Percentiles rank a stretch among this genome's conserved stretches.
Conservation (phyloP, 2,797 vertebrate species). For the Zenarchopterus dispar region DNA sequence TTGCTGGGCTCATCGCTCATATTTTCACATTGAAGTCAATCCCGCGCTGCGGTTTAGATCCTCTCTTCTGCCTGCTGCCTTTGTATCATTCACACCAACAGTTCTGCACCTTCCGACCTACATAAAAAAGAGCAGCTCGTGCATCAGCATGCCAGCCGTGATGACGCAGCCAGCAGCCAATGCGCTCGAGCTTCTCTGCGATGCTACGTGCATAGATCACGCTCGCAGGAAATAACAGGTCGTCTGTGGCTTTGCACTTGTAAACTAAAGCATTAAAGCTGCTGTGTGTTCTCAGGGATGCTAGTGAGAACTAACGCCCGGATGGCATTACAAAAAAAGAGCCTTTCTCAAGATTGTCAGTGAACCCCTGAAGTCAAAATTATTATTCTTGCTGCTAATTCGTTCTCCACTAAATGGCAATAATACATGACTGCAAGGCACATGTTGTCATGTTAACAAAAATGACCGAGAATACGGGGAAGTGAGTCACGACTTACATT, state of each 20-base stretch:
- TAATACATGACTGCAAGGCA: conserved; percentile 9
- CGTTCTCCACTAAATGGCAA: not conserved
- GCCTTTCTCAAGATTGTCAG: conserved; percentile 21
- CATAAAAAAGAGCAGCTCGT: conserved; percentile 40
- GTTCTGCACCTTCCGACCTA: conserved; percentile 64
- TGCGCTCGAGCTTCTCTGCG: conserved; percentile 10
- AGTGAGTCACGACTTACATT: conserved; percentile 27
- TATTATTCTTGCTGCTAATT: conserved; percentile 14
- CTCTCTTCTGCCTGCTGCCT: conserved; percentile 31
- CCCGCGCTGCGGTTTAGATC: conserved; percentile 26
- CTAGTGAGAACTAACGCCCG: no score
- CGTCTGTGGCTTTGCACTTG: conserved; percentile 28
- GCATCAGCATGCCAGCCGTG: conserved; percentile 30
- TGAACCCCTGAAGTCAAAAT: conserved; percentile 4
- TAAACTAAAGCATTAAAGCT: conserved; percentile 32
- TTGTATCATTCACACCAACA: conserved; percentile 40
- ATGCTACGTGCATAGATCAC: not conserved
- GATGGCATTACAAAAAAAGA: conserved; percentile 6
- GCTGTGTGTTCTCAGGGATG: not conserved
- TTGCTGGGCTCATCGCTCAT: not conserved
- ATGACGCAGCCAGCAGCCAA: conserved; percentile 14
- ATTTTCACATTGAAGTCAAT: conserved; percentile 1
- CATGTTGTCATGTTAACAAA: conserved; percentile 16
- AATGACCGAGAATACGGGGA: conserved; percentile 7
- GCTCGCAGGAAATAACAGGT: conserved; percentile 7